phyloP scores from a whole-genome alignment of 1,140 invertebrate genomes.

The Megalonaias nervosa region DNA sequence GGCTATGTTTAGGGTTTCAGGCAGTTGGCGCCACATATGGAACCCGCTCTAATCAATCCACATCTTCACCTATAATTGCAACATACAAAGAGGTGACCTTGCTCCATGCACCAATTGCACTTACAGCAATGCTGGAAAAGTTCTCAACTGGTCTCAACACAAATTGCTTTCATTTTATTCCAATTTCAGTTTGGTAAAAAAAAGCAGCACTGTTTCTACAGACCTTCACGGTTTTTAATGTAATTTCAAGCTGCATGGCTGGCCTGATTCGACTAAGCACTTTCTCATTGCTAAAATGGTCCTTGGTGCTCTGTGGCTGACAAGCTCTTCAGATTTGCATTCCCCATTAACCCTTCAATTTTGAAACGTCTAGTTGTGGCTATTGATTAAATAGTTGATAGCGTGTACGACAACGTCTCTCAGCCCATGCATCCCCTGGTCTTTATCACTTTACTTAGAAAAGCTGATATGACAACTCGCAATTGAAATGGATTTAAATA shows the following conservation, averaged over 20 bases:
- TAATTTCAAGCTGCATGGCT: constrained; percentile 12
- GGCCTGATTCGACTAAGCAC: neutral
- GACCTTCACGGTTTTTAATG: constrained; percentile 9
- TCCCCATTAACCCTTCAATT: neutral
- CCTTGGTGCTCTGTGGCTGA: neutral
- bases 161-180: constrained; percentile 8
- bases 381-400: neutral
- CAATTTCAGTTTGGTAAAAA: neutral
- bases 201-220: neutral
- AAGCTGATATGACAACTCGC: constrained; percentile 7
- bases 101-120: constrained; percentile 8
- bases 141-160: neutral
- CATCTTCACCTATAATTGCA: neutral
- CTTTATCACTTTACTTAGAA: constrained; percentile 4
- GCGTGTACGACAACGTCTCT: too few relatives aligned
- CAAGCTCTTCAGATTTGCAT: neutral
- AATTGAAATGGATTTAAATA: neutral
- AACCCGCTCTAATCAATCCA: neutral
- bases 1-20: too few relatives aligned
- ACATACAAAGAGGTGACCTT: neutral
- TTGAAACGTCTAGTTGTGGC: neutral
- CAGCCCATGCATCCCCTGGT: neutral
- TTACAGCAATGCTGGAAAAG: too few relatives aligned
- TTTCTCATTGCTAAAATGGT: constrained; percentile 21
- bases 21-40: too few relatives aligned